Evolutionary conservation across 2,113 vertebrate genomes (phyloP).

Genomic region (Tringa solitaria): DNA sequence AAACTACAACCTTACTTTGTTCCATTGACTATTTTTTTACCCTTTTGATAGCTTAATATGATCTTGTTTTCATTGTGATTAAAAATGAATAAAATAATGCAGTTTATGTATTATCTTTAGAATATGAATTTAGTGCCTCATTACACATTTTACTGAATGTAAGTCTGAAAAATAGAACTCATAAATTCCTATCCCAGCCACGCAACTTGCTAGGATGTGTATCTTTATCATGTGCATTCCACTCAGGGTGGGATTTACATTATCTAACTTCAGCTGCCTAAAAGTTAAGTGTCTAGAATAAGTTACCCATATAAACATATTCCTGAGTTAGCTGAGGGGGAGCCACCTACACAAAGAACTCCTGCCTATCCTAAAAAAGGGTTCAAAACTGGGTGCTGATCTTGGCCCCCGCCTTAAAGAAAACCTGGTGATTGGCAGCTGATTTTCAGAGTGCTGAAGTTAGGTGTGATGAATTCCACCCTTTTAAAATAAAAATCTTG

Average conservation of each 20-base stretch:
- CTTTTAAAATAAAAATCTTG: neutral
- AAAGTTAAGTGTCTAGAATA: neutral
- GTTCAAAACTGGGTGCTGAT: neutral
- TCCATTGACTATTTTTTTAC: neutral
- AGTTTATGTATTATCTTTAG: neutral
- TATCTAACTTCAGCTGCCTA: neutral
- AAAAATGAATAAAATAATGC: neutral
- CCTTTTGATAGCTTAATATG: neutral
- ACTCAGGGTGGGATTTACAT: neutral
- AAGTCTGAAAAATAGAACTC: neutral
- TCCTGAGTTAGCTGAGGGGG: neutral
- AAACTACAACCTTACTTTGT: neutral
- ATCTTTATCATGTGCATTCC: neutral
- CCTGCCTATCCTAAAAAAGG: neutral
- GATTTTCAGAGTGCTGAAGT: neutral
- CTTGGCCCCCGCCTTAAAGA: neutral
- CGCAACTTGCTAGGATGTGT: neutral
- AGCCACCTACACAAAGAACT: neutral
- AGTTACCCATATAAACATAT: neutral
- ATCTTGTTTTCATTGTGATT: neutral
- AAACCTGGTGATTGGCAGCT: neutral
- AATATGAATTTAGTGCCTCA: neutral
- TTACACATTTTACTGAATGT: neutral
- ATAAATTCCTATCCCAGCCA: neutral
- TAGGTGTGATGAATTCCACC: neutral